A percentile compares a stretch with the other conserved stretches of the same genome.
phyloP scores from a whole-genome alignment of 2,113 vertebrate genomes.

The Harpagus bidentatus region DNA sequence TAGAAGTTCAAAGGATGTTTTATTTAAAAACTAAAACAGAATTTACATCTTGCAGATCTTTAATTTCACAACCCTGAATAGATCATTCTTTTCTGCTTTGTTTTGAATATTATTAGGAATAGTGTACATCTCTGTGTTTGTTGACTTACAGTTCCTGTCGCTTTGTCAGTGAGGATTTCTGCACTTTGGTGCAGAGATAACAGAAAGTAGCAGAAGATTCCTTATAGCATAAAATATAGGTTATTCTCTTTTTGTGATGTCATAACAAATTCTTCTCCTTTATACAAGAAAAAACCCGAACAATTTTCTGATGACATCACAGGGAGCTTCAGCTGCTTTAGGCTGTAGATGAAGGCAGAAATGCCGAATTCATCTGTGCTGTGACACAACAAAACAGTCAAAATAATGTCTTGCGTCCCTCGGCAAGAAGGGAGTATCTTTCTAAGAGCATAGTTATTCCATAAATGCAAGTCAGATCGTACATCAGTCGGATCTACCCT shows the following conservation, averaged over 20 bases:
- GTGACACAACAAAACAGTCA: constrained; percentile 59
- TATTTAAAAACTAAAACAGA: constrained; percentile 45
- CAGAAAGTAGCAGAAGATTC: constrained; percentile 50
- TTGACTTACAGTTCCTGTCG: constrained; percentile 35
- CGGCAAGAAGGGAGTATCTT: constrained; percentile 59
- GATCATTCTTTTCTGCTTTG: constrained; percentile 55
- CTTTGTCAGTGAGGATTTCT: constrained; percentile 51
- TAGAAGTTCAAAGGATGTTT: constrained; percentile 66
- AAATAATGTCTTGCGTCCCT: constrained; percentile 61
- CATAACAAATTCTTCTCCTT: constrained; percentile 53
- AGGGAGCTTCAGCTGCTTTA: constrained; percentile 52
- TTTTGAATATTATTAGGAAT: constrained; percentile 53
- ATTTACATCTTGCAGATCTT: constrained; percentile 52
- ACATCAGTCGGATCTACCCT: constrained; percentile 63
- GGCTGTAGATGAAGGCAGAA: constrained; percentile 51
- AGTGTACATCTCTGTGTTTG: background rate
- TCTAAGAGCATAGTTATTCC: constrained; percentile 65
- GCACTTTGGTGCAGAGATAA: background rate
- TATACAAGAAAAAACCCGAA: constrained; percentile 4
- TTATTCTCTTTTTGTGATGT: constrained; percentile 58
- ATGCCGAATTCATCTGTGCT: constrained; percentile 59
- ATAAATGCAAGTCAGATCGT: constrained; percentile 66
- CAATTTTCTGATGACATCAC: constrained; percentile 72
- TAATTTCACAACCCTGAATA: constrained; percentile 50
- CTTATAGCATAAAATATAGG: constrained; percentile 36